Percentiles rank a stretch among this genome's conserved stretches.
Evolutionary conservation across 1,140 invertebrate species (phyloP).

Genomic region (Zaprionus kolodkinae): DNA sequence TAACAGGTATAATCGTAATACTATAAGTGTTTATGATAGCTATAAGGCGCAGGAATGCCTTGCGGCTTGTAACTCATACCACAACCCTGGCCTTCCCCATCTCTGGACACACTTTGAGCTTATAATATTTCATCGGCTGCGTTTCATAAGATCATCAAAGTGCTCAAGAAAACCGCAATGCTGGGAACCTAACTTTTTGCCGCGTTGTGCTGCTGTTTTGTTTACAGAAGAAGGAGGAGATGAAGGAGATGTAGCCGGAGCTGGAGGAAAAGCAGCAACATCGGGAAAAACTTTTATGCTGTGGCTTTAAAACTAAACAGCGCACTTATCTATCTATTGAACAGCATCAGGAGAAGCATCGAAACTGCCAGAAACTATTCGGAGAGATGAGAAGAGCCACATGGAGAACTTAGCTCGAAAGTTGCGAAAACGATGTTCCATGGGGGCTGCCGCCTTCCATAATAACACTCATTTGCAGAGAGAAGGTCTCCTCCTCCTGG

Average conservation of each 20-base stretch:
- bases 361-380: conserved; percentile 72
- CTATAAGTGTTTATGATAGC: no score
- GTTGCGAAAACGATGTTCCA: conserved; percentile 65
- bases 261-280: no score
- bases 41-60: not conserved
- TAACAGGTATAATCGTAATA: no score
- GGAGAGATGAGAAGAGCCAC: conserved; percentile 52
- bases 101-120: not conserved
- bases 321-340: conserved; percentile 79
- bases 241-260: no score
- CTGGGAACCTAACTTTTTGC: conserved; percentile 35
- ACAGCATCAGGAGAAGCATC: conserved; percentile 53
- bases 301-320: conserved; percentile 79
- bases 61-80: not conserved
- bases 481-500: no score
- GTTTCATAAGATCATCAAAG: conserved; percentile 33
- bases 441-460: conserved; percentile 47
- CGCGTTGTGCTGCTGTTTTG: conserved; percentile 28
- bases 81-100: not conserved
- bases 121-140: conserved; percentile 12
- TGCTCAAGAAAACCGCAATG: conserved; percentile 48
- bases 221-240: conserved; percentile 14
- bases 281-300: conserved; percentile 63
- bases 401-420: conserved; percentile 50
- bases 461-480: conserved; percentile 74